phyloP scores from a whole-genome alignment of 2,113 vertebrate species.

The Cromileptes altivelis region DNA sequence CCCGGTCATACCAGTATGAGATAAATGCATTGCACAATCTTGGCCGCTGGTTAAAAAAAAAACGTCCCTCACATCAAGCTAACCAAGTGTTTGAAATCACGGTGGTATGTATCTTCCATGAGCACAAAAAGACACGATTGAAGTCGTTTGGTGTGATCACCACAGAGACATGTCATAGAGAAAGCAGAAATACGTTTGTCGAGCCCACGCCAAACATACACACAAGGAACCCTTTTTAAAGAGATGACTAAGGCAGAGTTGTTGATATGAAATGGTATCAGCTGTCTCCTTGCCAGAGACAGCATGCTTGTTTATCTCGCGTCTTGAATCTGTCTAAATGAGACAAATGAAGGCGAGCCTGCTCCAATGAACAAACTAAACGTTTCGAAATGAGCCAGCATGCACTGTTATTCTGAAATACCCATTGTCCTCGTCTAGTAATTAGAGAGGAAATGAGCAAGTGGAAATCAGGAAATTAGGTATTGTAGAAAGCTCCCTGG shows the following conservation, averaged over 20 bases:
- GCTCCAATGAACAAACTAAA: conserved; percentile 55
- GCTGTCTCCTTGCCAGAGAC: conserved; percentile 45
- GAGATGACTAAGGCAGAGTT: conserved; percentile 20
- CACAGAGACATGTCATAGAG: not conserved
- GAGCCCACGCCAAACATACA: conserved; percentile 11
- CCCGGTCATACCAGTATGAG: not conserved
- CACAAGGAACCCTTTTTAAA: conserved; percentile 12
- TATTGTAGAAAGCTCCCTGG: conserved; percentile 39
- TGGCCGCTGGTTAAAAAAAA: conserved; percentile 2
- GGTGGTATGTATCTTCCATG: not conserved
- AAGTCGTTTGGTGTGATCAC: conserved; percentile 33
- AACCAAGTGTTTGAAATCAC: not conserved
- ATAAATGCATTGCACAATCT: conserved; percentile 1
- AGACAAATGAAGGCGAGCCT: conserved; percentile 60
- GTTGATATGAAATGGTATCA: conserved; percentile 49
- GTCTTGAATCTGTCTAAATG: conserved; percentile 62
- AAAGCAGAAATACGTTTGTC: not conserved
- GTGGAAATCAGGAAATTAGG: conserved; percentile 62
- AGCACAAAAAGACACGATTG: not conserved
- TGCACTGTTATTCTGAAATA: conserved; percentile 46
- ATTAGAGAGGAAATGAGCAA: conserved; percentile 68
- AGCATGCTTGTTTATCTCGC: conserved; percentile 52
- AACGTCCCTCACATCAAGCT: conserved; percentile 11
- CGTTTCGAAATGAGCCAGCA: conserved; percentile 46
- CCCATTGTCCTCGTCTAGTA: conserved; percentile 50